A percentile compares a stretch with the other conserved stretches of the same genome.
Conservation (phyloP, 2,797 vertebrate species). For the Echeneis naucrates region DNA sequence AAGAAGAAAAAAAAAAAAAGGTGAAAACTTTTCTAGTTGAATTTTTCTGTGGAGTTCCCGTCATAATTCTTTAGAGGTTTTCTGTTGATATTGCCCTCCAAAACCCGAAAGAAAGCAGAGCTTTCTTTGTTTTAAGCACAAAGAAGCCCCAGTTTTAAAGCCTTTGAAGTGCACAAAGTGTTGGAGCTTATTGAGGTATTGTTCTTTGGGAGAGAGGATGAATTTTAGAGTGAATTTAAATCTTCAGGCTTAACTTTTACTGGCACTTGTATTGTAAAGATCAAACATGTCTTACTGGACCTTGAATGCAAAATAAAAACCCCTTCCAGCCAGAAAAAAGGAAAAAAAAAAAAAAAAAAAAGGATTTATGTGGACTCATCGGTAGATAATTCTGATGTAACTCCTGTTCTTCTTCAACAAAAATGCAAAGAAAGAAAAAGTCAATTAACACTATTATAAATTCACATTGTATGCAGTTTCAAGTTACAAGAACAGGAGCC, state of each 20-base stretch:
- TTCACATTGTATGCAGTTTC: constrained; percentile 30
- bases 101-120: constrained; percentile 72
- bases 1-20: constrained; percentile 8
- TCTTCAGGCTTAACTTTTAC: constrained; percentile 79
- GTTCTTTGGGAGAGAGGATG: constrained; percentile 75
- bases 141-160: constrained; percentile 72
- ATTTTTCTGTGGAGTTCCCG: constrained; percentile 47
- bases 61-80: constrained; percentile 71
- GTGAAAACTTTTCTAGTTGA: constrained; percentile 72
- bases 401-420: constrained; percentile 40
- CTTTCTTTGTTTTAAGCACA: constrained; percentile 78
- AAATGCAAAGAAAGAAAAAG: constrained; percentile 44
- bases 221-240: constrained; percentile 83
- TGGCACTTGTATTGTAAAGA: constrained; percentile 79
- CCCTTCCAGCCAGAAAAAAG: constrained; percentile 53
- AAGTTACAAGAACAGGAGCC: constrained; percentile 14
- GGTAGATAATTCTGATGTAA: constrained; percentile 69
- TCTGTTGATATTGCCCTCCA: constrained; percentile 73
- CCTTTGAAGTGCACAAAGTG: constrained; percentile 86
- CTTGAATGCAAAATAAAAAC: constrained; percentile 77
- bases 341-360: constrained; percentile 37
- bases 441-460: constrained; percentile 44
- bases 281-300: constrained; percentile 78
- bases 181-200: constrained; percentile 78
- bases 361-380: constrained; percentile 50